These are phyloP conservation scores for Camponotus floridanus DNA, from an alignment of 1,140 invertebrate species.

Conservation along the genomic window DNA sequence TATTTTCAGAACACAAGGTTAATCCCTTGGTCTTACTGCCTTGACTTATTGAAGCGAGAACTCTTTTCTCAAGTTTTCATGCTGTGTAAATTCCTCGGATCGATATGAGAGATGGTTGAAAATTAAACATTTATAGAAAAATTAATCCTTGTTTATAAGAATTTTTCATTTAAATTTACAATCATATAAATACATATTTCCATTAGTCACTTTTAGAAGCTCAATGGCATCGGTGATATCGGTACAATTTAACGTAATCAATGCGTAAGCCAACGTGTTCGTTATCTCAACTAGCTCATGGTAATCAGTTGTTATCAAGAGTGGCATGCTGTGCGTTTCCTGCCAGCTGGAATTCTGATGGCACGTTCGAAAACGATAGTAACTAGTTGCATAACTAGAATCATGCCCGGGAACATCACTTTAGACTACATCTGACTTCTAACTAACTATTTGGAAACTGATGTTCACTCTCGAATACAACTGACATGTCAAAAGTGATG, in stretches of 20 bases:
- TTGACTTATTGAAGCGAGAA: constrained; percentile 56
- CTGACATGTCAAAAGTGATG: neutral
- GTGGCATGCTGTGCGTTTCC: constrained; percentile 53
- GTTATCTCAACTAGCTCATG: constrained; percentile 62
- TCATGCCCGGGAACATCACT: constrained; percentile 18
- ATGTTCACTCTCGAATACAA: constrained; percentile 23
- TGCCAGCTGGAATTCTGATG: constrained; percentile 59
- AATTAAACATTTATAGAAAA: constrained; percentile 4
- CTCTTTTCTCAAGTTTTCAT: constrained; percentile 22
- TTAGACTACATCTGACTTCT: constrained; percentile 18
- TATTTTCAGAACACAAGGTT: constrained; percentile 61
- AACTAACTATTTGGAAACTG: constrained; percentile 47
- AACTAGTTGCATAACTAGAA: constrained; percentile 35
- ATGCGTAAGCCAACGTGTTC: neutral
- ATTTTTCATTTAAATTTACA: neutral
- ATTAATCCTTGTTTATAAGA: neutral
- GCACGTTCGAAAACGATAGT: constrained; percentile 62
- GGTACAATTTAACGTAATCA: neutral
- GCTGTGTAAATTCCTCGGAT: neutral
- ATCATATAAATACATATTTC: neutral
- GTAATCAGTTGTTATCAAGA: constrained; percentile 76
- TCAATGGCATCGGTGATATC: neutral
- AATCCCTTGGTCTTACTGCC: constrained; percentile 44
- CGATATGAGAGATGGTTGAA: neutral
- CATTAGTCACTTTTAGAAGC: neutral